Percentiles rank a stretch among this genome's conserved stretches.
phyloP scores from a whole-genome alignment of 2,797 vertebrate genomes.

The Cynopterus sphinx region DNA sequence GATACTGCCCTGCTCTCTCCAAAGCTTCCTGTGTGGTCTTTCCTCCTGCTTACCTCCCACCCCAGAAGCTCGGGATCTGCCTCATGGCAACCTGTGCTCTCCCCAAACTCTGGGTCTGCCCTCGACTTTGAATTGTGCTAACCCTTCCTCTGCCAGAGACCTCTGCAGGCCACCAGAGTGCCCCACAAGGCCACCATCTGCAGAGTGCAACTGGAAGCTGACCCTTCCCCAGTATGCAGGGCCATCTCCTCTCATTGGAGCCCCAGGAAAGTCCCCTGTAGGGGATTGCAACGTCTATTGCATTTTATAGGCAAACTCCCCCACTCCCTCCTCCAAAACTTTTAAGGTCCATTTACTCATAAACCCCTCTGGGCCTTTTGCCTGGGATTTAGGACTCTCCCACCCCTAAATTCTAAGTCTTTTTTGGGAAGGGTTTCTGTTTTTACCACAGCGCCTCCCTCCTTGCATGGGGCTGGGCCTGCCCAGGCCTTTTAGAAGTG shows the following conservation, averaged over 20 bases:
- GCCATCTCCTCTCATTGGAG: background rate
- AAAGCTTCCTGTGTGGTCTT: background rate
- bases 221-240: background rate
- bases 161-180: background rate
- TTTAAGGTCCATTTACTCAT: background rate
- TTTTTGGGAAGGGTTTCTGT: background rate
- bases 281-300: background rate
- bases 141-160: background rate
- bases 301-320: background rate
- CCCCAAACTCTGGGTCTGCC: too few species aligned
- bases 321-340: background rate
- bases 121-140: background rate
- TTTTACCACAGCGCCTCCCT: background rate
- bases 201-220: background rate
- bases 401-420: background rate
- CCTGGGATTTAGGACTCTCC: background rate
- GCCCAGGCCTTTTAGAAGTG: background rate
- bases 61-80: background rate
- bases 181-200: background rate
- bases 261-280: background rate
- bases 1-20: background rate
- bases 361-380: conserved; percentile 8
- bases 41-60: background rate
- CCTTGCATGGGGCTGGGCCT: background rate
- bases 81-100: background rate